Percentiles rank a stretch among this genome's conserved stretches.
These are phyloP conservation scores for Gallinago nigripennis DNA, from an alignment of 2,797 vertebrate genomes.

Conservation along the genomic window DNA sequence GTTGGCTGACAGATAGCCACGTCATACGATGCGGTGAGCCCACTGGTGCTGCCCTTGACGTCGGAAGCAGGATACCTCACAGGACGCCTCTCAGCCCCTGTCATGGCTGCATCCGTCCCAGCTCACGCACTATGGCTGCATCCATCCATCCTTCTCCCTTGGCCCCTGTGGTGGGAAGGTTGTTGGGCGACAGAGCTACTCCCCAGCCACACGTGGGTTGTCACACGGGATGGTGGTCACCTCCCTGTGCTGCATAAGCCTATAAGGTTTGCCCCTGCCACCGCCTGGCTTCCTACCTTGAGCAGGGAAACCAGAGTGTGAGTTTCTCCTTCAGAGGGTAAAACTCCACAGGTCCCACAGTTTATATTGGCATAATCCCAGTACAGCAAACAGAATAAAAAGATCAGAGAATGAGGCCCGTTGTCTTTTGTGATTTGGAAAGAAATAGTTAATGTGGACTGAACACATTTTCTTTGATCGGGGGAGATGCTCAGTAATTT, in stretches of 20 bases:
- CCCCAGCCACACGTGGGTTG: neutral
- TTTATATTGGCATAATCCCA: neutral
- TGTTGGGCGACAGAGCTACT: neutral
- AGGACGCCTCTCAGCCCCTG: accelerated
- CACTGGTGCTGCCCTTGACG: accelerated
- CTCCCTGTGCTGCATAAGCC: neutral
- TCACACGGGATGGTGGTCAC: accelerated
- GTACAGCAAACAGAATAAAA: neutral
- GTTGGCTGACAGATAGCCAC: neutral
- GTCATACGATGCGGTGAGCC: neutral
- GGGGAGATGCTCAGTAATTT: neutral
- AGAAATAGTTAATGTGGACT: neutral
- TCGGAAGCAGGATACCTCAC: neutral
- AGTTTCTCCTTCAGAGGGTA: neutral
- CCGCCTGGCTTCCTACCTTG: neutral
- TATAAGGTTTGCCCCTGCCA: neutral
- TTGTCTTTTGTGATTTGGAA: neutral
- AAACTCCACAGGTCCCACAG: neutral
- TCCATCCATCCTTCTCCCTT: neutral
- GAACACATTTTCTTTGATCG: neutral
- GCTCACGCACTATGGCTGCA: neutral
- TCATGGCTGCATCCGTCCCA: neutral
- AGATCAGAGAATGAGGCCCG: neutral
- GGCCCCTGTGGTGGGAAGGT: accelerated
- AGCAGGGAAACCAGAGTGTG: neutral